Evolutionary conservation across 1,140 invertebrate genomes (phyloP).

Genomic region (Sinonovacula constricta): DNA sequence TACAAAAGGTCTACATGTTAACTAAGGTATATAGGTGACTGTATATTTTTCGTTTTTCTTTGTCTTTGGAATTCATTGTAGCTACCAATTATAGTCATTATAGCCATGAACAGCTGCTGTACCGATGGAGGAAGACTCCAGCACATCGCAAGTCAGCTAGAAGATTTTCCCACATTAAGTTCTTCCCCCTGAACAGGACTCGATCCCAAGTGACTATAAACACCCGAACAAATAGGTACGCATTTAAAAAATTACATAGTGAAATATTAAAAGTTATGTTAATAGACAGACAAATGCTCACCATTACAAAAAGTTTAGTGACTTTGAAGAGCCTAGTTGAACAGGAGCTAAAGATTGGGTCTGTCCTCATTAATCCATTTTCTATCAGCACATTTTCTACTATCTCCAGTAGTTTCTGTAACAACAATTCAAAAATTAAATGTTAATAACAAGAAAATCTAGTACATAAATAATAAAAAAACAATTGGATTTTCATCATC

Average conservation of each 20-base stretch:
- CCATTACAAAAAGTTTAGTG: conserved; percentile 62
- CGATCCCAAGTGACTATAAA: background rate
- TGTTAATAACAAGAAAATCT: background rate
- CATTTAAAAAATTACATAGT: background rate
- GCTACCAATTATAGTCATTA: too few relatives aligned
- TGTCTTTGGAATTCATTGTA: too few relatives aligned
- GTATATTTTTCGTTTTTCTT: too few relatives aligned
- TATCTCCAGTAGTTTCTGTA: conserved; percentile 59
- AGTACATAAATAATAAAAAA: background rate
- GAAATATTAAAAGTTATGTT: too few relatives aligned
- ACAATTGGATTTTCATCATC: background rate
- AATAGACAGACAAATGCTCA: conserved; percentile 6
- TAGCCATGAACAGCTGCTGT: too few relatives aligned
- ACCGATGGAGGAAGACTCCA: too few relatives aligned
- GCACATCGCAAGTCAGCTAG: background rate
- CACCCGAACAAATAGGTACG: background rate
- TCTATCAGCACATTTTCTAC: conserved; percentile 48
- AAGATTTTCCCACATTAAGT: background rate
- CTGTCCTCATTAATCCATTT: conserved; percentile 44
- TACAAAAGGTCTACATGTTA: too few relatives aligned
- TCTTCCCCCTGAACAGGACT: background rate
- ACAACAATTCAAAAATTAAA: background rate
- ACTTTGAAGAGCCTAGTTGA: conserved; percentile 58
- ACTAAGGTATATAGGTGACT: too few relatives aligned
- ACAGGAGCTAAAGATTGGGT: conserved; percentile 57